These are phyloP conservation scores for Lepeophtheirus salmonis DNA, from an alignment of 1,140 invertebrate species.

Conservation along the genomic window DNA sequence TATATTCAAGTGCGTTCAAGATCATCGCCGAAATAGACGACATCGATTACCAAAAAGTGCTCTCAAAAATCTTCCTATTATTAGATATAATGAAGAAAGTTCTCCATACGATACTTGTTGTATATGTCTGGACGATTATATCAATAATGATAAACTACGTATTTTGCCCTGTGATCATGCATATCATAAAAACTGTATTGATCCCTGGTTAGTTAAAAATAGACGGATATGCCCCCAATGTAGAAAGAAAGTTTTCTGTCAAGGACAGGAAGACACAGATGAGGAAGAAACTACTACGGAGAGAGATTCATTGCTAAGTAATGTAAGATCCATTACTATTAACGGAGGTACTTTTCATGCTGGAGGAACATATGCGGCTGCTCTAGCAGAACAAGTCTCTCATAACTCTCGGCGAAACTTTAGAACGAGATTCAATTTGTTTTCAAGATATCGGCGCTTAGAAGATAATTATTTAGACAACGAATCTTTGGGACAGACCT, in stretches of 20 bases:
- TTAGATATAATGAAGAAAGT: slow-evolving; percentile 58
- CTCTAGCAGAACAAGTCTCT: no score
- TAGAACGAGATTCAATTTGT: no score
- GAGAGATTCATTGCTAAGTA: no score
- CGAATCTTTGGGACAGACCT: no score
- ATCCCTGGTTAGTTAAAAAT: slow-evolving; percentile 93
- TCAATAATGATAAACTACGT: slow-evolving; percentile 80
- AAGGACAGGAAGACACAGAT: background rate
- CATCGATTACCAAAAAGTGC: slow-evolving; percentile 47
- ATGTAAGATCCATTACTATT: no score
- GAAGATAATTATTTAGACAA: no score
- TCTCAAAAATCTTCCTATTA: slow-evolving; percentile 71
- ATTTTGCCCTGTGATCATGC: slow-evolving; percentile 89
- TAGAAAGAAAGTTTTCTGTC: slow-evolving; percentile 65
- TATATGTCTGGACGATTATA: slow-evolving; percentile 81
- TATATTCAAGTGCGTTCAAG: background rate
- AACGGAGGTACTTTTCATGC: no score
- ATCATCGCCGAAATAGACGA: background rate
- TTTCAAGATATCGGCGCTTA: no score
- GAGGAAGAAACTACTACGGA: no score
- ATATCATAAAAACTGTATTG: slow-evolving; percentile 92
- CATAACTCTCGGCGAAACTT: no score
- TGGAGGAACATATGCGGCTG: no score
- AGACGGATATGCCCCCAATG: slow-evolving; percentile 90
- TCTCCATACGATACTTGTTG: slow-evolving; percentile 92